Percentiles rank a stretch among this genome's conserved stretches.
These are phyloP conservation scores for Micromesistius poutassou DNA, from an alignment of 2,797 vertebrate species.

Conservation along the genomic window DNA sequence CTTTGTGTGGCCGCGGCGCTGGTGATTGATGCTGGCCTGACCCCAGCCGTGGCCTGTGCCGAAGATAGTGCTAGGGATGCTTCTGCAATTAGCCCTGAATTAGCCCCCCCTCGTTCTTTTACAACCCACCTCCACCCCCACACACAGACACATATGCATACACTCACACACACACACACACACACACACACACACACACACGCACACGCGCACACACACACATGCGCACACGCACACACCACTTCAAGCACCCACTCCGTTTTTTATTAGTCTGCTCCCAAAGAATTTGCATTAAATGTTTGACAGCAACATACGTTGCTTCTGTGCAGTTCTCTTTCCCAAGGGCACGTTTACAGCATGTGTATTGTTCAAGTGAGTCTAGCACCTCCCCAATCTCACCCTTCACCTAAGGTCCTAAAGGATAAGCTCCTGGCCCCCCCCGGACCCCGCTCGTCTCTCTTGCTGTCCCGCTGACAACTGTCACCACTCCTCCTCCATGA, in stretches of 20 bases:
- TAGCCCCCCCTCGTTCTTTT: conserved; percentile 56
- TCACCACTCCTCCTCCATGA: conserved; percentile 58
- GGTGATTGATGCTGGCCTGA: conserved; percentile 70
- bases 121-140: background rate
- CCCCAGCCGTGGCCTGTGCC: conserved; percentile 56
- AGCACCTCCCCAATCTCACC: conserved; percentile 8
- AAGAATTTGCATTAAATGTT: background rate
- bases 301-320: no score
- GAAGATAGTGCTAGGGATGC: conserved; percentile 67
- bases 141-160: background rate
- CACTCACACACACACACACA: no score
- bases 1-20: conserved; percentile 45
- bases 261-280: background rate
- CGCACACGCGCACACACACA: background rate
- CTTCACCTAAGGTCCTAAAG: conserved; percentile 34
- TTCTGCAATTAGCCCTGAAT: conserved; percentile 81
- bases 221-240: background rate
- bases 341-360: conserved; percentile 37
- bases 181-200: background rate
- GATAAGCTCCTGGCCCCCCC: conserved; percentile 42
- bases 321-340: conserved; percentile 29
- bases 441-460: conserved; percentile 40
- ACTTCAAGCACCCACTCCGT: background rate
- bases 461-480: conserved; percentile 59
- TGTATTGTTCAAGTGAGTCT: conserved; percentile 23